A percentile compares a stretch with the other conserved stretches of the same genome.
These are phyloP conservation scores for Drosophila insularis DNA, from an alignment of 1,140 invertebrate genomes.

Conservation along the genomic window DNA sequence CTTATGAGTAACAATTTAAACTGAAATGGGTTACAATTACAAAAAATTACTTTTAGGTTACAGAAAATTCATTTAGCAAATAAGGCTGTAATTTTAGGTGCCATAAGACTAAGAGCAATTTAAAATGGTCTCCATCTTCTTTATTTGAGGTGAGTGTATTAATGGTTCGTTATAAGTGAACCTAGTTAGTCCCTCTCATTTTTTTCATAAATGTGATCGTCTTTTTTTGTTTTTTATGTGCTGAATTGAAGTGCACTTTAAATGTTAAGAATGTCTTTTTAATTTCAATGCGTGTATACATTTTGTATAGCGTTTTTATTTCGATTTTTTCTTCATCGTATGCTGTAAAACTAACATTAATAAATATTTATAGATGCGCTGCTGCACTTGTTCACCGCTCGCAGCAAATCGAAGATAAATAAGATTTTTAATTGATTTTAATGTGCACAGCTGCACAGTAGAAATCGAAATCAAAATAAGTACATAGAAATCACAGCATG, in stretches of 20 bases:
- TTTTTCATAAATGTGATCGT: background rate
- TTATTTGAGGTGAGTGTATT: background rate
- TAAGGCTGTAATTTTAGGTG: too few relatives aligned
- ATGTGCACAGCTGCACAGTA: slow-evolving; percentile 73
- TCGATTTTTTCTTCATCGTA: slow-evolving; percentile 27
- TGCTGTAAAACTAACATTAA: slow-evolving; percentile 49
- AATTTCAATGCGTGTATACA: slow-evolving; percentile 46
- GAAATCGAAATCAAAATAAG: slow-evolving; percentile 33
- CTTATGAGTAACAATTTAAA: too few relatives aligned
- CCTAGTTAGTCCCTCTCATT: background rate
- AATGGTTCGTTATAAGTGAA: background rate
- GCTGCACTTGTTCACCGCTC: slow-evolving; percentile 62
- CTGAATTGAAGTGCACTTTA: slow-evolving; percentile 55
- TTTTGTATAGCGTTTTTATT: slow-evolving; percentile 30
- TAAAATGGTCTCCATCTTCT: too few relatives aligned
- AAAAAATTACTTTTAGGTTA: too few relatives aligned
- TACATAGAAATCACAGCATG: slow-evolving; percentile 10
- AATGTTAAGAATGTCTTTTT: slow-evolving; percentile 44
- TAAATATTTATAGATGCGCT: slow-evolving; percentile 72
- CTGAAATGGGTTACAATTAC: too few relatives aligned
- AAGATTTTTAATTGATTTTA: slow-evolving; percentile 78
- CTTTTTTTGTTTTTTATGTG: slow-evolving; percentile 16
- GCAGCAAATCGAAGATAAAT: slow-evolving; percentile 66
- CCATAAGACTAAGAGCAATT: too few relatives aligned
- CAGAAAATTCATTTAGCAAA: too few relatives aligned